Conservation (phyloP, 1,140 invertebrate species). For the Lordiphosa collinella region DNA sequence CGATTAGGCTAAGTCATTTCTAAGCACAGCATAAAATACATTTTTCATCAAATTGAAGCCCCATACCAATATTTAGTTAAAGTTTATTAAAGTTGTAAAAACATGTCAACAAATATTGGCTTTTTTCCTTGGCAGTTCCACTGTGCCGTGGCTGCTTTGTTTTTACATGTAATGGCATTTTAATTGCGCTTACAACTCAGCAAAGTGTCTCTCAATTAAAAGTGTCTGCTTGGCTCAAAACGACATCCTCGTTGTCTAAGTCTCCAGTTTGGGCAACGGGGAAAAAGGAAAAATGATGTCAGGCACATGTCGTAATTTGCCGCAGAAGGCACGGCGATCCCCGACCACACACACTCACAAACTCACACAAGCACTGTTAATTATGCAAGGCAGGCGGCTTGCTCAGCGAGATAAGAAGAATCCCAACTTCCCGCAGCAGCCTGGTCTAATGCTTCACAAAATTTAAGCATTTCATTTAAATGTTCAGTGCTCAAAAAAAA, state of each 20-base stretch:
- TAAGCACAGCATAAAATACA: no score
- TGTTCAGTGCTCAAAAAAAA: constrained; percentile 7
- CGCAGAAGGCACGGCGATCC: constrained; percentile 22
- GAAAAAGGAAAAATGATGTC: constrained; percentile 38
- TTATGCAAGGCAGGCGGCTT: constrained; percentile 47
- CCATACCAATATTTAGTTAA: no score
- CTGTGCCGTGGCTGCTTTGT: constrained; percentile 32
- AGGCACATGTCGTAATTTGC: constrained; percentile 68
- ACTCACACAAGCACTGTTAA: constrained; percentile 44
- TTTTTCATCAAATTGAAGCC: no score
- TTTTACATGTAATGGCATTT: constrained; percentile 72
- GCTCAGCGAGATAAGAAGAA: constrained; percentile 31
- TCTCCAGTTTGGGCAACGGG: constrained; percentile 22
- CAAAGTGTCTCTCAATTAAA: constrained; percentile 76
- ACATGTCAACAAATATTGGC: no score
- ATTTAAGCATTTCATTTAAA: constrained; percentile 21
- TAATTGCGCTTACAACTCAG: constrained; percentile 67
- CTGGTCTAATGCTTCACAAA: constrained; percentile 6
- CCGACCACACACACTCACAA: constrained; percentile 8
- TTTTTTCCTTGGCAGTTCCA: neutral
- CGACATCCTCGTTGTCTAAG: constrained; percentile 23
- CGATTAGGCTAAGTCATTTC: no score
- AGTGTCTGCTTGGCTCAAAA: constrained; percentile 66
- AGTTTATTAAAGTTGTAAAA: no score
- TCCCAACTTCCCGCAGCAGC: neutral